These are phyloP conservation scores for Salarias fasciatus DNA, from an alignment of 2,797 vertebrate species.

Conservation along the genomic window DNA sequence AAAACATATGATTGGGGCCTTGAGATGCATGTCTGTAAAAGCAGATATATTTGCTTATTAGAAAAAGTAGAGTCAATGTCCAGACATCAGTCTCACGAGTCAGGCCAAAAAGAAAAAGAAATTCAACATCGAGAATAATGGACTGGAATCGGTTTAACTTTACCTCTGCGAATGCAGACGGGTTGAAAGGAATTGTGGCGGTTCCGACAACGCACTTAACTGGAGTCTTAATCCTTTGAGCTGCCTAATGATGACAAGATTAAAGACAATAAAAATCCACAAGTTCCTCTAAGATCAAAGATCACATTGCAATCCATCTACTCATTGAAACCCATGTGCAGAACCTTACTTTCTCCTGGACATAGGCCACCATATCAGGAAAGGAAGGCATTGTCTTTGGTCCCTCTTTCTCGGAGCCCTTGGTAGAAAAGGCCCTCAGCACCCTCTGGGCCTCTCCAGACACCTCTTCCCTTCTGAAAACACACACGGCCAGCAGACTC, in stretches of 20 bases:
- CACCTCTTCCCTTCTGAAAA: constrained; percentile 93
- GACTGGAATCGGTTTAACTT: constrained; percentile 11
- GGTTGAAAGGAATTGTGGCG: constrained; percentile 93
- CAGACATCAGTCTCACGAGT: too few species aligned
- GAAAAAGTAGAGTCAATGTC: too few species aligned
- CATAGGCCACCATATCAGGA: constrained; percentile 95
- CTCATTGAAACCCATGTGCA: background rate
- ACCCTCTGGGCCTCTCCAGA: constrained; percentile 91
- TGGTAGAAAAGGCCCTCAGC: constrained; percentile 85
- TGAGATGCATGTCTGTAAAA: background rate
- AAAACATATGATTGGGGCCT: background rate
- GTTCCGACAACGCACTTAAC: constrained; percentile 94
- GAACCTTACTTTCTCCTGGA: constrained; percentile 92
- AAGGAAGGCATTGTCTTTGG: constrained; percentile 93
- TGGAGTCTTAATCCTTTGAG: constrained; percentile 94
- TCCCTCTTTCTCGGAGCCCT: constrained; percentile 87
- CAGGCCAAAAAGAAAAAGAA: too few species aligned
- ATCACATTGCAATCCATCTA: background rate
- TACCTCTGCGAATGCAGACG: constrained; percentile 96
- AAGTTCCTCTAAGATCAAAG: background rate
- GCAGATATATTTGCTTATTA: too few species aligned
- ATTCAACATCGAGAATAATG: background rate
- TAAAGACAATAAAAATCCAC: background rate
- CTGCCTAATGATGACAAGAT: constrained; percentile 84
- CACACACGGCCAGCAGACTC: constrained; percentile 7